These are phyloP conservation scores for Mactra quadrangularis DNA, from an alignment of 1,140 invertebrate genomes.

Conservation along the genomic window DNA sequence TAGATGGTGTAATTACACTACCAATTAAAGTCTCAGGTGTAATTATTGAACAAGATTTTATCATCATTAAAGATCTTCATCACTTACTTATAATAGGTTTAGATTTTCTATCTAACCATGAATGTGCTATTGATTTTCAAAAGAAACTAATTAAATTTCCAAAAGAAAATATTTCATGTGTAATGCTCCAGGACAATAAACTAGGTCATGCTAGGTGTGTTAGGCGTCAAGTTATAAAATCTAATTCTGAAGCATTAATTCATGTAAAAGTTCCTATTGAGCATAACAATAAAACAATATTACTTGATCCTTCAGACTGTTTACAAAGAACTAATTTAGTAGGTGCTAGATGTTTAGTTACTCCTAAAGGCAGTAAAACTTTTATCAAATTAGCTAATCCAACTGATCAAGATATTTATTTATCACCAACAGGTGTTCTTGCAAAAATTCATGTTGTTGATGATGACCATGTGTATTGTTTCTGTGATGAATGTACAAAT, in stretches of 20 bases:
- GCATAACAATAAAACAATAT: slow-evolving; percentile 39
- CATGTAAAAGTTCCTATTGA: slow-evolving; percentile 27
- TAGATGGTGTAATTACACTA: background rate
- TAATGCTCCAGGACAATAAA: background rate
- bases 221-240: slow-evolving; percentile 12
- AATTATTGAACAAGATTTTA: slow-evolving; percentile 8
- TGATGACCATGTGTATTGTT: background rate
- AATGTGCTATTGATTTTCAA: slow-evolving; percentile 44
- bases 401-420: slow-evolving; percentile 20
- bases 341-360: slow-evolving; percentile 51
- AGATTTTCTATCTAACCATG: slow-evolving; percentile 55
- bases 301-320: slow-evolving; percentile 63
- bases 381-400: slow-evolving; percentile 54
- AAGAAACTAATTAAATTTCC: too few species aligned
- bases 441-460: slow-evolving; percentile 4
- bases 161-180: too few species aligned
- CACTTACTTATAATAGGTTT: slow-evolving; percentile 59
- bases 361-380: slow-evolving; percentile 12
- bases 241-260: slow-evolving; percentile 45
- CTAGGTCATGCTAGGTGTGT: too few species aligned
- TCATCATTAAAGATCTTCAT: slow-evolving; percentile 58
- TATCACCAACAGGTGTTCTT: background rate
- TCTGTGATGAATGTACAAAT: background rate
- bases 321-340: slow-evolving; percentile 38
- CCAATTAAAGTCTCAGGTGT: slow-evolving; percentile 13